Base-by-base conservation (phyloP, 1,140 invertebrate genomes). In the Ceratitis capitata region DNA sequence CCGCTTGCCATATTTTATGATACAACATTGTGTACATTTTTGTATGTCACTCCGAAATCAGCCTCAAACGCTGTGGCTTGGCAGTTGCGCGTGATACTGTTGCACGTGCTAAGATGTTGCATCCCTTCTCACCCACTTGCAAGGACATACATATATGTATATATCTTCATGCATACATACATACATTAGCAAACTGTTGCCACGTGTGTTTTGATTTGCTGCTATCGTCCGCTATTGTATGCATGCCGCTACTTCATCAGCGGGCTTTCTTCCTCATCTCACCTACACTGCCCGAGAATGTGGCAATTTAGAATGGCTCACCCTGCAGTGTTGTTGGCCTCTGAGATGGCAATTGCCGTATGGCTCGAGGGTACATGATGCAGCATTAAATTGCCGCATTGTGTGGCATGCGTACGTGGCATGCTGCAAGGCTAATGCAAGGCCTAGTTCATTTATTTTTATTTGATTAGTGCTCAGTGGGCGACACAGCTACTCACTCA, bases 371-470 rank as follows among this genome's bases (percentile, higher is more conserved):
- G 89, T 88, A 89, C 89, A 91, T 91, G 89, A 91, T 91, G 90
- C 90, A 91, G 90, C 90, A 91, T 91, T 91, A 91, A 91, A 91
- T 91, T 91, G 90, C 89, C 89, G 90, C 90, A 91, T 91, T 91
- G 90, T 91, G 87, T 88, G 82, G 69, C 69, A 45, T 78, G 69
- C 69, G 69, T 45, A 78, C 69, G 88, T 88, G 88, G 86, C 85
- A 84, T 86, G 86, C 78, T 56, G 85, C 64, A 85, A 86, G 85
- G 85, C 86, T 85, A 88, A 78, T 78, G 39, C 9, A 78, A 78
- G 69, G 69, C 82, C 47, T 53, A 26, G 14, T 83, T 53, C 49
- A 83, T 83, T 49, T 86, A 85, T 90, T 90, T 90, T 90, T 90
- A 90, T 90, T 90, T 90, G 89, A 90, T 90, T 90, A 90, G 89